These are phyloP conservation scores for Hypselothyrea guttata DNA, from an alignment of 2,888 invertebrate genomes.

Conservation along the genomic window DNA sequence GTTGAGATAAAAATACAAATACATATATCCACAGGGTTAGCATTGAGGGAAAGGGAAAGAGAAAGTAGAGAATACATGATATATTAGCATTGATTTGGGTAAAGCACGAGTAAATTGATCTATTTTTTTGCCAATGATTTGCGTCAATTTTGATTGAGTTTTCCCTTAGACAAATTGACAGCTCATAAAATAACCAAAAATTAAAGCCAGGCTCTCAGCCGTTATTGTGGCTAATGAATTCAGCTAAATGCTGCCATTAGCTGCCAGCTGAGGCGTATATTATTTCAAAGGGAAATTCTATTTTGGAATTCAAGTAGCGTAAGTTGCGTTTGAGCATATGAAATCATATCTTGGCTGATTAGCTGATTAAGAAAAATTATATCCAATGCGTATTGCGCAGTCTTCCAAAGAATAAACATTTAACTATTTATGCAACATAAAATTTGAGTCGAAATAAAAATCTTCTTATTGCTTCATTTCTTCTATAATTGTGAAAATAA, in stretches of 20 bases:
- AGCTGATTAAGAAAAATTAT: too few species aligned
- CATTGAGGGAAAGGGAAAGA: constrained; percentile 23
- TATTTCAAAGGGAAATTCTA: neutral
- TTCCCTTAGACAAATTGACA: neutral
- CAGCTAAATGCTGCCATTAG: constrained; percentile 45
- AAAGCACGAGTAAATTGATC: neutral
- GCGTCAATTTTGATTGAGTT: constrained; percentile 10
- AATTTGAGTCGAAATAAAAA: too few species aligned
- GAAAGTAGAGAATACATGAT: neutral
- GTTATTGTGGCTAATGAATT: constrained; percentile 24
- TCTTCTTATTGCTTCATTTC: too few species aligned
- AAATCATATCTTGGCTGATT: too few species aligned
- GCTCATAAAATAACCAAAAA: constrained; percentile 8
- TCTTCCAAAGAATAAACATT: neutral
- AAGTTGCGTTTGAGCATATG: too few species aligned
- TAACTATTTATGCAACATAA: neutral
- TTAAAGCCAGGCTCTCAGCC: constrained; percentile 15
- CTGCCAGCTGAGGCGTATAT: constrained; percentile 12
- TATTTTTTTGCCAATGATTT: constrained; percentile 3
- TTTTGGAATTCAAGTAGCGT: too few species aligned
- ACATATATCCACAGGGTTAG: constrained; percentile 34
- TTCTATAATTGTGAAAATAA: too few species aligned
- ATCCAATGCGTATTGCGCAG: neutral
- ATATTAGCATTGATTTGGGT: neutral
- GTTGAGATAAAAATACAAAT: constrained; percentile 2